These are phyloP conservation scores for Semaprochilodus insignis DNA, from an alignment of 2,797 vertebrate species.

Conservation along the genomic window DNA sequence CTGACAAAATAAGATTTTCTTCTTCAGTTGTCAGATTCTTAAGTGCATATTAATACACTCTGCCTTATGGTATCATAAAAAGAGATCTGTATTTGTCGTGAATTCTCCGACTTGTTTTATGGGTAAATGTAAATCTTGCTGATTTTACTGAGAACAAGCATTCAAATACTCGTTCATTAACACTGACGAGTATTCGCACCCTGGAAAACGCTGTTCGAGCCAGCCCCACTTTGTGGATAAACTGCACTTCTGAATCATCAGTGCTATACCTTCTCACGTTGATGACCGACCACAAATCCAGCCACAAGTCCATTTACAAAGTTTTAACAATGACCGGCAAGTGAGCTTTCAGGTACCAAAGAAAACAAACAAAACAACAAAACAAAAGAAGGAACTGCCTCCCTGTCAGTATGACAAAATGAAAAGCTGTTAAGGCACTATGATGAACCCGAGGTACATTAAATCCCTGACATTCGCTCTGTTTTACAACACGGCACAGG, in stretches of 20 bases:
- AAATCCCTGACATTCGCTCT: conserved; percentile 99
- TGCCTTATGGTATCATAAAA: too few species aligned
- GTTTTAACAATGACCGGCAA: conserved; percentile 26
- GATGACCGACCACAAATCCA: conserved; percentile 79
- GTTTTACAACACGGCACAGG: conserved; percentile 90
- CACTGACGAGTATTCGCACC: background rate
- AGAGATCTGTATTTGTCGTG: too few species aligned
- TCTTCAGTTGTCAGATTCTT: too few species aligned
- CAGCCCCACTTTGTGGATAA: conserved; percentile 55
- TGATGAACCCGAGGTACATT: conserved; percentile 99
- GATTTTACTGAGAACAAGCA: too few species aligned
- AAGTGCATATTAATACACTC: too few species aligned
- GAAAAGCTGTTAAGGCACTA: conserved; percentile 94
- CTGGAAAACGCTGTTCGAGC: conserved; percentile 32
- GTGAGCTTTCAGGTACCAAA: conserved; percentile 59
- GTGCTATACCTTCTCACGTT: conserved; percentile 55
- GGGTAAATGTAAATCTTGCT: too few species aligned
- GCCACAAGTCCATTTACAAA: conserved; percentile 65
- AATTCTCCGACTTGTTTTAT: too few species aligned
- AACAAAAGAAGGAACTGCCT: background rate
- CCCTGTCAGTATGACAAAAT: conserved; percentile 21
- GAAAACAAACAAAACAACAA: background rate
- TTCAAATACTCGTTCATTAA: too few species aligned
- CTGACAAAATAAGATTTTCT: too few species aligned
- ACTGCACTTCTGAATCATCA: conserved; percentile 16